These are phyloP conservation scores for Atta colombica DNA, from an alignment of 1,140 invertebrate genomes.

Conservation along the genomic window DNA sequence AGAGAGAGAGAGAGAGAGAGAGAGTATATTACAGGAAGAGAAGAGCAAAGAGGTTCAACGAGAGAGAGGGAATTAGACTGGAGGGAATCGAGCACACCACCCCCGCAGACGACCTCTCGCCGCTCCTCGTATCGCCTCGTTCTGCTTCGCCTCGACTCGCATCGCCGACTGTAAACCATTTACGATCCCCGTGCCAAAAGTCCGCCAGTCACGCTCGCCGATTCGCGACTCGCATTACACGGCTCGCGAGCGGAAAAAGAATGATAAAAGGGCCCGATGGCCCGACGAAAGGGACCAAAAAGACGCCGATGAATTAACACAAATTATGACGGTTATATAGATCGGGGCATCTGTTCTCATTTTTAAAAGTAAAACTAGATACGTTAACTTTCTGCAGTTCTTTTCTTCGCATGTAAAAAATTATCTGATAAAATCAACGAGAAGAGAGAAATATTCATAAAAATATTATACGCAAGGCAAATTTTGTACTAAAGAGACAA, in stretches of 20 bases:
- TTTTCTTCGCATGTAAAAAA: background rate
- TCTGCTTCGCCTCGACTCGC: constrained; percentile 75
- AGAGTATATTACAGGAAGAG: constrained; percentile 48
- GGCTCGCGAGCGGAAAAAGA: constrained; percentile 38
- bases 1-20: constrained; percentile 65
- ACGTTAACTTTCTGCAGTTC: background rate
- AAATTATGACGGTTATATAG: background rate
- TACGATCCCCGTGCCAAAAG: constrained; percentile 77
- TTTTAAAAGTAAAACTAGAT: background rate
- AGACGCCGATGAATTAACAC: constrained; percentile 11
- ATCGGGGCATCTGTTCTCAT: background rate
- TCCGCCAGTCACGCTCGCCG: constrained; percentile 77
- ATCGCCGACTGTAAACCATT: constrained; percentile 78
- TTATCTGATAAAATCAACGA: background rate
- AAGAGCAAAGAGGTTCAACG: constrained; percentile 46
- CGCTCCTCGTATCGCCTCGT: constrained; percentile 75
- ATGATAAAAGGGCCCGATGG: constrained; percentile 5
- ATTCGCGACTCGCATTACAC: constrained; percentile 65
- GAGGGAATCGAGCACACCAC: constrained; percentile 38
- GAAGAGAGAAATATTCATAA: background rate
- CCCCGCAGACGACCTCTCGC: constrained; percentile 75
- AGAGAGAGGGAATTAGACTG: constrained; percentile 68
- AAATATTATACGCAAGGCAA: background rate
- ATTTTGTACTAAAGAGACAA: background rate
- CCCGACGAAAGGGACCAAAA: constrained; percentile 2